Conservation (phyloP, 2,888 invertebrate genomes). For the Cerastis leucographa region DNA sequence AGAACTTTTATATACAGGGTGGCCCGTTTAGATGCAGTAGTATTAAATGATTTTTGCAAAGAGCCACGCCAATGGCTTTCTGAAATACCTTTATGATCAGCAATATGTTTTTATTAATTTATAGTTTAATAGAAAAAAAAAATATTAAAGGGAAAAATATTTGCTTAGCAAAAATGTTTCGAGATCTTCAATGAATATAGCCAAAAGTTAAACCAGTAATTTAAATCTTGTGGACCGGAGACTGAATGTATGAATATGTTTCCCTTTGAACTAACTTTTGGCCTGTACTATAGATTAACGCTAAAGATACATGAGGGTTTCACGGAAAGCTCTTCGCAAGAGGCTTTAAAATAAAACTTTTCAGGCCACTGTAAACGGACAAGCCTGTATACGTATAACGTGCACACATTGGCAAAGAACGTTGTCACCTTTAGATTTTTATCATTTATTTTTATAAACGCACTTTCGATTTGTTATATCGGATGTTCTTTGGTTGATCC, state of each 20-base stretch:
- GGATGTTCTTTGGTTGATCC: neutral
- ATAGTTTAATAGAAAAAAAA: neutral
- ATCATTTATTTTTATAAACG: neutral
- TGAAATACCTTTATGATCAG: neutral
- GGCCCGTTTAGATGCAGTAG: neutral
- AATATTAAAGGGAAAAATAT: neutral
- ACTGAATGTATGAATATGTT: neutral
- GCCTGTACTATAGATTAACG: neutral
- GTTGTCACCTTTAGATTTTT: neutral
- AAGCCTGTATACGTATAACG: neutral
- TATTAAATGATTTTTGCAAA: neutral
- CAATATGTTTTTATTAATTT: neutral
- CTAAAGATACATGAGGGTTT: neutral
- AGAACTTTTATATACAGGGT: neutral
- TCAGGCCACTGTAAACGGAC: neutral
- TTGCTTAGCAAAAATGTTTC: neutral
- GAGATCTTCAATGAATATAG: neutral
- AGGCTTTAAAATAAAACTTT: neutral
- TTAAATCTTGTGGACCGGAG: neutral
- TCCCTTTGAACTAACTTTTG: neutral
- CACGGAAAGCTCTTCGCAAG: neutral
- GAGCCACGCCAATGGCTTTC: neutral
- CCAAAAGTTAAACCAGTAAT: neutral
- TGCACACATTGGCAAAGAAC: constrained; percentile 24
- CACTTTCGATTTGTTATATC: neutral